Conservation (phyloP, 2,888 invertebrate genomes). For the Apodemia hepburni region DNA sequence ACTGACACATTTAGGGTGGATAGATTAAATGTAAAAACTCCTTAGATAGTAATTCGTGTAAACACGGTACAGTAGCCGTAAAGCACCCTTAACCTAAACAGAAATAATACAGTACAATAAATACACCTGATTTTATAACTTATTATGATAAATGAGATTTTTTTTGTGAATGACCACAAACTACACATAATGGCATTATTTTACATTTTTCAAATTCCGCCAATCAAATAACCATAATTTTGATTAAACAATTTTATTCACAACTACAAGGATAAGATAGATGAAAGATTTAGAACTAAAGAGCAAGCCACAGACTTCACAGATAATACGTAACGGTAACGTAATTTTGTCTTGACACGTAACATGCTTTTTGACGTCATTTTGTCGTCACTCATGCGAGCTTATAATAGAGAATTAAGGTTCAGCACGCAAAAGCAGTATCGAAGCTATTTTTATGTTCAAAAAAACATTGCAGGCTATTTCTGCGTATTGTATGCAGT, state of each 20-base stretch:
- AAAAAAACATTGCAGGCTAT: too few relatives aligned
- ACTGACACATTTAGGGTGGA: too few relatives aligned
- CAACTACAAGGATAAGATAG: not conserved
- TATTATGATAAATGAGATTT: constrained; percentile 8
- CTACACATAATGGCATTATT: constrained; percentile 7
- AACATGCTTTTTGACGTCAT: not conserved
- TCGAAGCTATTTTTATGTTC: not conserved
- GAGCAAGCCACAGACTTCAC: not conserved
- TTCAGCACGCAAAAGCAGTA: too few relatives aligned
- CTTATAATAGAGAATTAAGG: not conserved
- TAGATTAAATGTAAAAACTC: not conserved
- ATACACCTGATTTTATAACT: constrained; percentile 28
- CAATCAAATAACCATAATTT: constrained; percentile 10
- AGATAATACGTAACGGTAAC: not conserved
- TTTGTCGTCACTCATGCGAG: not conserved
- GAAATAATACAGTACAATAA: constrained; percentile 31
- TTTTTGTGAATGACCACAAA: constrained; percentile 14
- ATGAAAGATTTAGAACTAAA: not conserved
- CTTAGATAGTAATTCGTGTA: not conserved
- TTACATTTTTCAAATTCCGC: constrained; percentile 7
- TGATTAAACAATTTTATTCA: constrained; percentile 9
- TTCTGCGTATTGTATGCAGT: too few relatives aligned
- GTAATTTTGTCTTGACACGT: not conserved
- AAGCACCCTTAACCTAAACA: constrained; percentile 22
- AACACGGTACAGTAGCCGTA: constrained; percentile 3